phyloP scores from a whole-genome alignment of 2,888 invertebrate genomes.

The Zele albiditarsus region DNA sequence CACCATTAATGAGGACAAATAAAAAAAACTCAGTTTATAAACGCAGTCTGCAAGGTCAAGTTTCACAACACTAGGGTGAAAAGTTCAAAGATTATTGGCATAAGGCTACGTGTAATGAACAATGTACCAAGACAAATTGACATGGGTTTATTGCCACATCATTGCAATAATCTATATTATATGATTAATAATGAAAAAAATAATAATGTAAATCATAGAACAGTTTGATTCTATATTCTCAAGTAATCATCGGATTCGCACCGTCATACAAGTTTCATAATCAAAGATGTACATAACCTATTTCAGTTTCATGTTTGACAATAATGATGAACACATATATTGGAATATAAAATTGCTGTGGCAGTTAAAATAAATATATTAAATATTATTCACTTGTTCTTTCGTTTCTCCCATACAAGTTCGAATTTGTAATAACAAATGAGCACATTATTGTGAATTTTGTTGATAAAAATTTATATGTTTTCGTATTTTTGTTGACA shows the following conservation, averaged over 20 bases:
- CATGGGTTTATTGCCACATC: neutral
- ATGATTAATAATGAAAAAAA: no score
- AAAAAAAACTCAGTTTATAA: neutral
- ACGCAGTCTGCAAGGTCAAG: constrained; percentile 2
- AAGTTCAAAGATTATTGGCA: neutral
- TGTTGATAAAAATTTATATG: neutral
- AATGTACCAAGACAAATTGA: neutral
- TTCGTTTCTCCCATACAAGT: neutral
- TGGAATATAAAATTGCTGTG: neutral
- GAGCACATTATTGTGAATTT: neutral
- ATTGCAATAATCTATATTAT: neutral
- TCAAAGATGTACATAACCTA: neutral
- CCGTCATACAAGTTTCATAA: neutral
- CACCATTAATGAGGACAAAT: neutral
- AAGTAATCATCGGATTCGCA: no score
- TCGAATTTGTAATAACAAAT: neutral
- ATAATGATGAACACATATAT: neutral
- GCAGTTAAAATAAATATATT: neutral
- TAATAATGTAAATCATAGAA: no score
- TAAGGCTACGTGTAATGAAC: neutral
- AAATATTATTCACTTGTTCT: neutral
- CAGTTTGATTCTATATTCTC: no score
- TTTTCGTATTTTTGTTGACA: neutral
- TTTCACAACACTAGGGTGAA: constrained; percentile 1
- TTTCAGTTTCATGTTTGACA: neutral